These are phyloP conservation scores for Phalacrocorax brasilianus DNA, from an alignment of 2,113 vertebrate species.

Conservation along the genomic window DNA sequence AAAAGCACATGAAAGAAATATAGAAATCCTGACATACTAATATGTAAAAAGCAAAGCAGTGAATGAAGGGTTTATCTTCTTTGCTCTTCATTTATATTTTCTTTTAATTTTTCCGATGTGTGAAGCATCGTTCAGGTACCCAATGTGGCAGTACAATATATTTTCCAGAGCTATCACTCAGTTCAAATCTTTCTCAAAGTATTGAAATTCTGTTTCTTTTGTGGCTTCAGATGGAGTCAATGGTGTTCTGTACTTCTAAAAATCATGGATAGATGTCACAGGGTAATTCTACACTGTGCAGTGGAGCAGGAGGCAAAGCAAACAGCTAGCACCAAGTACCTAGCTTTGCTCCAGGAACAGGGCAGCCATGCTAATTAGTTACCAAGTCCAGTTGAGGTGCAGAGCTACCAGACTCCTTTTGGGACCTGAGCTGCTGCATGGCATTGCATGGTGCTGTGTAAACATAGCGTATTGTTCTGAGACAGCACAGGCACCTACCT, in stretches of 20 bases:
- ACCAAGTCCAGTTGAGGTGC: neutral
- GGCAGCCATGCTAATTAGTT: neutral
- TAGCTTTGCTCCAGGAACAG: neutral
- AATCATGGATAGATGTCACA: neutral
- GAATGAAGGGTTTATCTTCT: neutral
- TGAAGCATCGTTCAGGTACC: neutral
- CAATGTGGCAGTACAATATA: neutral
- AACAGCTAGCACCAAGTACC: neutral
- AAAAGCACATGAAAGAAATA: neutral
- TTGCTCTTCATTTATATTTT: neutral
- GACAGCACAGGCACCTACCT: neutral
- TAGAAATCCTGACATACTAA: neutral
- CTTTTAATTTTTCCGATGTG: neutral
- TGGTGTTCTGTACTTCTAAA: neutral
- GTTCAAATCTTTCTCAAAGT: neutral
- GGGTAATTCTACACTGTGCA: neutral
- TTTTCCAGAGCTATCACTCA: neutral
- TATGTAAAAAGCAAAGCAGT: neutral
- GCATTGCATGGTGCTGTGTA: neutral
- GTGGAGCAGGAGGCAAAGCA: neutral
- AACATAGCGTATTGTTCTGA: accelerated
- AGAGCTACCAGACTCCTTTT: neutral
- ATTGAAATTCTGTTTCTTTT: neutral
- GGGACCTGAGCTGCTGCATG: neutral
- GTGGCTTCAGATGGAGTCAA: neutral